Base-by-base conservation (phyloP, 2,888 invertebrate genomes). In the Dione vanillae region DNA sequence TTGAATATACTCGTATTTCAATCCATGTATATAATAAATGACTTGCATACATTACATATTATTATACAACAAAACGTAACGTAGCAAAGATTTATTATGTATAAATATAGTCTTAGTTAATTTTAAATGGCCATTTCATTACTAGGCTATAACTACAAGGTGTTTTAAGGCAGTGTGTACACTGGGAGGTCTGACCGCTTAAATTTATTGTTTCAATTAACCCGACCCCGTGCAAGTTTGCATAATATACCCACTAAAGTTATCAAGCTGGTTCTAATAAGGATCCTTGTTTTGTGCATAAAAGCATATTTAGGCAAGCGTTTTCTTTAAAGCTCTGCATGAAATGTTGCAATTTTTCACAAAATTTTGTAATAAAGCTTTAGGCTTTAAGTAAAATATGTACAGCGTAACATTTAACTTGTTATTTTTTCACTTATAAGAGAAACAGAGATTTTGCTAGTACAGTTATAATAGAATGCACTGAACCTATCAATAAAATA, bases 161-260 rank as follows among this genome's bases (percentile, higher is more conserved):
- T 64, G 56, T 47, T 37, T 37, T 70, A 71, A 67, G 56, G 69
- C 56, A 69, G 69, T 72, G 71, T 71, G 72, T 74, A 62, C 75
- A 70, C 61, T 71, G 76, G 75, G 73, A 70, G 74, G 74, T 74
- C 74, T 72, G 74, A 74, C 73, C 71, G 73, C 69, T 73, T 73
- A 74, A 77, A 82, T 82, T 83, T 82, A 83, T 81, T 76, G 80
- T 79, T 81, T 81, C 78, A 83, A 82, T 82, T 82, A 80, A 74
- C 75, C 71, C 68, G 68, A 59, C 70, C 58, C 67, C 14, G 62
- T 65, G 65, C 64, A 37, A 73, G 70, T 73, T 73, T 72, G 69
- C 71, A 71, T 70, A 65, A 70, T 72, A 65, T 74, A 75, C 72
- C 71, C 62, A 67, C 20, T 58, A 49, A 62, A 74, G 69, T 58